A percentile compares a stretch with the other conserved stretches of the same genome.
Evolutionary conservation across 1,140 invertebrate species (phyloP).

Genomic region (Cataglyphis hispanica): DNA sequence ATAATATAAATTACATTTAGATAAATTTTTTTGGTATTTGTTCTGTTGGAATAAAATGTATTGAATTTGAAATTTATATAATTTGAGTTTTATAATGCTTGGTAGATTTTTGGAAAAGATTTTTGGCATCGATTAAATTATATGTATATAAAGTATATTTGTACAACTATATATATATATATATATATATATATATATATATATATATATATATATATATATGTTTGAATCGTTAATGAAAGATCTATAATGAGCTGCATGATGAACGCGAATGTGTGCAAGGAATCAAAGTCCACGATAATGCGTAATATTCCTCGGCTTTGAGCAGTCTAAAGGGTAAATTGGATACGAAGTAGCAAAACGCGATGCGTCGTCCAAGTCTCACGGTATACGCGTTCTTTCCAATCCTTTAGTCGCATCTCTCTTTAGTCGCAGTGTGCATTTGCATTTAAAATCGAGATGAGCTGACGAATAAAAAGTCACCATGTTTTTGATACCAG

Average conservation of each 20-base stretch:
- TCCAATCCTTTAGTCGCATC: conserved; percentile 52
- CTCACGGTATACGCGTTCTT: conserved; percentile 19
- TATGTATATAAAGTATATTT: conserved; percentile 19
- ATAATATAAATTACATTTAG: background rate
- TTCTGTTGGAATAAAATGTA: background rate
- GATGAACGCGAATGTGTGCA: conserved; percentile 10
- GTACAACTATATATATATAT: conserved; percentile 9
- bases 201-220: conserved; percentile 1
- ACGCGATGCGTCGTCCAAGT: conserved; percentile 35
- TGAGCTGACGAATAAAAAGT: conserved; percentile 78
- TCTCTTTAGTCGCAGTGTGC: conserved; percentile 68
- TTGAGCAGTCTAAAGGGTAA: conserved; percentile 38
- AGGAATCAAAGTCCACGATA: conserved; percentile 50
- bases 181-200: conserved; percentile 6
- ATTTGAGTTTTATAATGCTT: background rate
- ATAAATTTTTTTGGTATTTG: background rate
- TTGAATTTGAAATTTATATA: conserved; percentile 15
- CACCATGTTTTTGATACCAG: conserved; percentile 7
- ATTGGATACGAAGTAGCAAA: conserved; percentile 60
- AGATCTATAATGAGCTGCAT: conserved; percentile 19
- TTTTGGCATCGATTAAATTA: background rate
- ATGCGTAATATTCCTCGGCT: conserved; percentile 19
- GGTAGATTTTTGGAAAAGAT: background rate
- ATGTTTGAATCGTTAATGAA: conserved; percentile 48
- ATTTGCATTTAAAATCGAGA: conserved; percentile 85